phyloP scores from a whole-genome alignment of 2,113 vertebrate genomes.

The Entomyzon cyanotis region DNA sequence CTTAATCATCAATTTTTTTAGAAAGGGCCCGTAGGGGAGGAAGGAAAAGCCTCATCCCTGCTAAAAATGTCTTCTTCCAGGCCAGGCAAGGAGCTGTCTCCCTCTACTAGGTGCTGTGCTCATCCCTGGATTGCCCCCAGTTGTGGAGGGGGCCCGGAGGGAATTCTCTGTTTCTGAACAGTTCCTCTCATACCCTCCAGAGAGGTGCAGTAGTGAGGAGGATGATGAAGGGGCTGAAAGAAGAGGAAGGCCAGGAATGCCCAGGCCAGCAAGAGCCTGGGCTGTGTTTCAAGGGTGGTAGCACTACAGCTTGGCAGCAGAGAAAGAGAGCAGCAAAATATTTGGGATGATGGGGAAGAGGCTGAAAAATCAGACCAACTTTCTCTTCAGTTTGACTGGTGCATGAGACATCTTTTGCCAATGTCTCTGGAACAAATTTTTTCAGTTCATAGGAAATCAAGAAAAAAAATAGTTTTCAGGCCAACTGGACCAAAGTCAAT shows the following conservation, averaged over 20 bases:
- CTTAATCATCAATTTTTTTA: background rate
- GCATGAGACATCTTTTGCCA: background rate
- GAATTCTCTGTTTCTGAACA: background rate
- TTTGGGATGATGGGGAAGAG: background rate
- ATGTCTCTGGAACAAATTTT: background rate
- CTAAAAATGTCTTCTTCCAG: background rate
- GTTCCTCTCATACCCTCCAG: background rate
- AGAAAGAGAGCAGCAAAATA: background rate
- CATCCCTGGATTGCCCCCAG: background rate
- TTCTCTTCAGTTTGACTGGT: background rate
- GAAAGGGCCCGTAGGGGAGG: background rate
- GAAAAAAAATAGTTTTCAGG: background rate
- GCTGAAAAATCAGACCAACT: background rate
- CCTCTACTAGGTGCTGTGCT: background rate
- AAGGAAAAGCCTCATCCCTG: background rate
- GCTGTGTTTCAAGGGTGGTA: background rate
- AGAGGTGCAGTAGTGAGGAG: background rate
- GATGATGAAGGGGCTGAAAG: background rate
- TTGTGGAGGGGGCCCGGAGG: background rate
- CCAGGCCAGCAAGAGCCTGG: rapidly evolving
- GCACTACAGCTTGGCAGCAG: background rate
- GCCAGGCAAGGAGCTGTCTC: background rate
- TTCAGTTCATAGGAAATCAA: background rate
- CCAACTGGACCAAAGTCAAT: background rate
- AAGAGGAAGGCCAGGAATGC: background rate